These are phyloP conservation scores for Electrophaes corylata DNA, from an alignment of 2,888 invertebrate genomes.

Conservation along the genomic window DNA sequence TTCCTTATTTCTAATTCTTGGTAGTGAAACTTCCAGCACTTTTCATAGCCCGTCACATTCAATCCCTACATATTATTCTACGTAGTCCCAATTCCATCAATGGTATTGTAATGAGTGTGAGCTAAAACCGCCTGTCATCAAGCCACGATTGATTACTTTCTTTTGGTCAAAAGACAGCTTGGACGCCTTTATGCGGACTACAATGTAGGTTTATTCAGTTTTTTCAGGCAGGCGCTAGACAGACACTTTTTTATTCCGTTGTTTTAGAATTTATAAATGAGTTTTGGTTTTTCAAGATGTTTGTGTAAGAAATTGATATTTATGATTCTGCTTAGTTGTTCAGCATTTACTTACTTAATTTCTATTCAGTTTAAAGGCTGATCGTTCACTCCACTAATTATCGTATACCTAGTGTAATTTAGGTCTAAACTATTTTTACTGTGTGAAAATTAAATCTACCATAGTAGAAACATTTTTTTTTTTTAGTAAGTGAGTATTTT, in stretches of 20 bases:
- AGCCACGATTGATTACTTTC: conserved; percentile 39
- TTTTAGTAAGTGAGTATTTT: no score
- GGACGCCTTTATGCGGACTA: conserved; percentile 26
- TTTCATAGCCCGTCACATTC: background rate
- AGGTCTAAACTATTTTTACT: no score
- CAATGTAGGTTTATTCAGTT: conserved; percentile 34
- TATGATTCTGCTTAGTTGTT: background rate
- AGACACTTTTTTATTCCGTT: conserved; percentile 24
- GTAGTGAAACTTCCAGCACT: no score
- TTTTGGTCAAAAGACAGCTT: conserved; percentile 34
- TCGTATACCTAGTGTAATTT: no score
- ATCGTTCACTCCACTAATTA: no score
- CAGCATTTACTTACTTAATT: no score
- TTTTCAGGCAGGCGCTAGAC: conserved; percentile 32
- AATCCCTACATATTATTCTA: background rate
- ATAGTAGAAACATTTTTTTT: no score
- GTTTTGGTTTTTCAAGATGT: conserved; percentile 4
- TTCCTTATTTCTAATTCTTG: no score
- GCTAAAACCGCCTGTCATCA: conserved; percentile 34
- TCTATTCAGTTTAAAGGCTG: no score
- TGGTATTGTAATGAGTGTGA: conserved; percentile 1
- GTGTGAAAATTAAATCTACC: no score
- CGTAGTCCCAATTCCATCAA: background rate
- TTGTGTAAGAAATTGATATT: background rate
- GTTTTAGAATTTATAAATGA: conserved; percentile 29